These are phyloP conservation scores for Xanthorhoe spadicearia DNA, from an alignment of 2,888 invertebrate genomes.

Conservation along the genomic window DNA sequence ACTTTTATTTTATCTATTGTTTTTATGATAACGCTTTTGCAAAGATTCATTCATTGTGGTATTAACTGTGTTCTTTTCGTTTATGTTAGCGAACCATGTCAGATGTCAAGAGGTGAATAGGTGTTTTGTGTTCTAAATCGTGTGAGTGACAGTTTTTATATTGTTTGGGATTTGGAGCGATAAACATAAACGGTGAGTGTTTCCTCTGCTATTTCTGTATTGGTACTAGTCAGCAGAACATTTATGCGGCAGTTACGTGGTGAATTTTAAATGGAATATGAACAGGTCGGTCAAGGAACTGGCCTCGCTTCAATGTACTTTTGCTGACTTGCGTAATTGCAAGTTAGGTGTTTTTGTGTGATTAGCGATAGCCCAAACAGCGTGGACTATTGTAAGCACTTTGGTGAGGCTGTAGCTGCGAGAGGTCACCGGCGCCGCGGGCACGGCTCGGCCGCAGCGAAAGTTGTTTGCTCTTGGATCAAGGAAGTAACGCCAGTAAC, in stretches of 20 bases:
- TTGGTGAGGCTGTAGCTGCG: conserved; percentile 46
- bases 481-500: conserved; percentile 68
- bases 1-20: conserved; percentile 80
- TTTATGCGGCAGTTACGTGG: conserved; percentile 49
- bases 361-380: conserved; percentile 18
- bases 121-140: conserved; percentile 77
- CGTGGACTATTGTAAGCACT: conserved; percentile 41
- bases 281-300: conserved; percentile 45
- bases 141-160: conserved; percentile 80
- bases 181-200: conserved; percentile 80
- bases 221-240: conserved; percentile 35
- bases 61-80: conserved; percentile 66
- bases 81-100: conserved; percentile 69
- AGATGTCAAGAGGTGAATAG: conserved; percentile 84
- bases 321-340: conserved; percentile 62
- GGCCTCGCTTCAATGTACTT: conserved; percentile 46
- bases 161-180: conserved; percentile 81
- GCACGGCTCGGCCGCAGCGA: conserved; percentile 57
- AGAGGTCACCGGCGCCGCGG: conserved; percentile 44
- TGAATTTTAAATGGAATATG: conserved; percentile 37
- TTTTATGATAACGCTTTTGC: conserved; percentile 76
- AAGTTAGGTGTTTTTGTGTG: conserved; percentile 31
- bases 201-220: conserved; percentile 58
- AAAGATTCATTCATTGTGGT: conserved; percentile 66
- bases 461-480: conserved; percentile 80